Base-by-base conservation (phyloP, 2,113 vertebrate species). In the Menura novaehollandiae region DNA sequence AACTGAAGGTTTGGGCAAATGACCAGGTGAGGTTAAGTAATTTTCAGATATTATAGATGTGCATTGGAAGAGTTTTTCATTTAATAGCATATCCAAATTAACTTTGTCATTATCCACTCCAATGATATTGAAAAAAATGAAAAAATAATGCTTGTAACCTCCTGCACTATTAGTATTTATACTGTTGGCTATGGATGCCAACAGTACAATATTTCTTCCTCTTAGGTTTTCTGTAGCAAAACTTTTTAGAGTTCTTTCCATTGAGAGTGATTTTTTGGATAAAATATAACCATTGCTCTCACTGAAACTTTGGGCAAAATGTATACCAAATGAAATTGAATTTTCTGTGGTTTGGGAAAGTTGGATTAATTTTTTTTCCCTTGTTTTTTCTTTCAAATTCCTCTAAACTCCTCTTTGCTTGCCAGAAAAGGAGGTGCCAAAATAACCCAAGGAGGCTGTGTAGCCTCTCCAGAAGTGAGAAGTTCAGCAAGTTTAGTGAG, bases 261-360 rank as follows among this genome's bases (percentile, higher is more conserved):
- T 6, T 1, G 1, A 80, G 26, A 67, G 68, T 71, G 49, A 74
- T 41, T 63, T 88, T 94, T 83, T 85, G 27, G 63, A 71, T 69
- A 85, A 89, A 91, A 82, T 75, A 49, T 13, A 15, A 53, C 26
- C 59, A 72, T 27, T 85, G 32, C 32, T 93, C 11, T 93, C 46
- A 77, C 39, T 71, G 58, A 92, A 85, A 14, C 35, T 88, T 83
- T 68, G 82, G 85, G 67, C 59, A 88, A 85, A 91, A 85, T 74
- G 35, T 85, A 88, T 83, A 84, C 71, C 75, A 67, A 93, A 83
- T 59, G 26, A 93, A 83, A 74, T 33, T 63, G 72, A 84, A 20
- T 56, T 77, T 93, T 93, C 59, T 96, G 67, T 96, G 88, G 63
- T 91, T 95, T 93, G 79, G 72, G 72, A 91, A 96, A 85, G 59